These are phyloP conservation scores for Stegodyphus mimosarum DNA, from an alignment of 1,140 invertebrate species.

Conservation along the genomic window DNA sequence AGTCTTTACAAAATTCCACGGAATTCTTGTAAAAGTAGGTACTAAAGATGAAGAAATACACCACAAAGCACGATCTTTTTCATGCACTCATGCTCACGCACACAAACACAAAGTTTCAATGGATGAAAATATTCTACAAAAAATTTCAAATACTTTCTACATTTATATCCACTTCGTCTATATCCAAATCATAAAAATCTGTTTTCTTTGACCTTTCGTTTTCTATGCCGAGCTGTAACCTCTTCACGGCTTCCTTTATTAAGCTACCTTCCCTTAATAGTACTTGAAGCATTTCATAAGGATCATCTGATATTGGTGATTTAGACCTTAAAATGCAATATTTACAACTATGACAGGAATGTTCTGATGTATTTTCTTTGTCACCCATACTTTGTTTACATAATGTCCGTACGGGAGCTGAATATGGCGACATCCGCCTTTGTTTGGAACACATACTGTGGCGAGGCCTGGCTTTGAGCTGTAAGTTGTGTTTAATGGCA, in stretches of 20 bases:
- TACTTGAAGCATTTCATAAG: conserved; percentile 76
- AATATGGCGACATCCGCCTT: conserved; percentile 74
- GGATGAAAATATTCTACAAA: neutral
- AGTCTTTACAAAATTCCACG: neutral
- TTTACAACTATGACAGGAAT: conserved; percentile 55
- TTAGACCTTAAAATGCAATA: conserved; percentile 40
- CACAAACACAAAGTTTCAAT: neutral
- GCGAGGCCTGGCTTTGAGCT: conserved; percentile 70
- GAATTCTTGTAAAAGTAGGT: conserved; percentile 28
- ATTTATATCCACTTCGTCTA: conserved; percentile 6
- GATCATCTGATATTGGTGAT: conserved; percentile 70
- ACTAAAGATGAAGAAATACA: conserved; percentile 29
- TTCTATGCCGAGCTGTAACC: conserved; percentile 73
- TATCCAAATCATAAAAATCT: conserved; percentile 34
- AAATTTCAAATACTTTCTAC: conserved; percentile 36
- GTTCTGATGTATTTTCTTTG: conserved; percentile 57
- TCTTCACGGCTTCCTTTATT: conserved; percentile 79
- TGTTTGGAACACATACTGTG: conserved; percentile 67
- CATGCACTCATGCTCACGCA: neutral
- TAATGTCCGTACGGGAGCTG: conserved; percentile 70
- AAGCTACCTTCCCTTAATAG: conserved; percentile 75
- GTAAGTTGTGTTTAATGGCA: conserved; percentile 78
- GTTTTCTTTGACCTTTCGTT: conserved; percentile 63
- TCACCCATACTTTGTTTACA: conserved; percentile 62
- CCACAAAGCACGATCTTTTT: conserved; percentile 4